phyloP scores from a whole-genome alignment of 2,888 invertebrate species.

The Trachelus troglodyta region DNA sequence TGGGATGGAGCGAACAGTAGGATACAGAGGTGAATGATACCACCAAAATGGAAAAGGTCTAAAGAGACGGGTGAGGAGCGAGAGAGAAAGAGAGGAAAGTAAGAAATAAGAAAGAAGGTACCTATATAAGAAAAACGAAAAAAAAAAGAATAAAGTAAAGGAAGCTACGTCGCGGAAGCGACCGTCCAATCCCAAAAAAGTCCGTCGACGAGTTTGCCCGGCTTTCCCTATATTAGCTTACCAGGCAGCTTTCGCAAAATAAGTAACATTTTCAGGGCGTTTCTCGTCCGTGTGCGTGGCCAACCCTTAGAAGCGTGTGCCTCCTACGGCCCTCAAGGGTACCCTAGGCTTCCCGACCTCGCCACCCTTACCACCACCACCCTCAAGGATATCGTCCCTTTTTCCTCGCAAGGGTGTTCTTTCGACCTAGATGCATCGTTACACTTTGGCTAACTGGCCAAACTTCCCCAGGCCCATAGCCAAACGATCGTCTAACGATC shows the following conservation, averaged over 20 bases:
- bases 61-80: neutral
- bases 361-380: neutral
- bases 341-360: slow-evolving; percentile 42
- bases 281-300: slow-evolving; percentile 41
- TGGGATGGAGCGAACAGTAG: no score
- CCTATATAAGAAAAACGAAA: neutral
- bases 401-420: slow-evolving; percentile 35
- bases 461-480: slow-evolving; percentile 48
- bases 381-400: slow-evolving; percentile 14
- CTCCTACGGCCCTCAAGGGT: slow-evolving; percentile 56
- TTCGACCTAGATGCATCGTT: slow-evolving; percentile 55
- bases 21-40: no score
- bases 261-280: slow-evolving; percentile 44
- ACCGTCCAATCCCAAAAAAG: no score
- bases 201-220: slow-evolving; percentile 14
- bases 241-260: slow-evolving; percentile 30
- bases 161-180: neutral
- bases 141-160: neutral
- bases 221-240: slow-evolving; percentile 5
- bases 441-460: slow-evolving; percentile 53
- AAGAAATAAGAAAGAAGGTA: neutral
- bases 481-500: slow-evolving; percentile 54
- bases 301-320: slow-evolving; percentile 36
- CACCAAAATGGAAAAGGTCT: slow-evolving; percentile 7
- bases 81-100: neutral